Base-by-base conservation (phyloP, 2,888 invertebrate species). In the Synergus laeviventris region DNA sequence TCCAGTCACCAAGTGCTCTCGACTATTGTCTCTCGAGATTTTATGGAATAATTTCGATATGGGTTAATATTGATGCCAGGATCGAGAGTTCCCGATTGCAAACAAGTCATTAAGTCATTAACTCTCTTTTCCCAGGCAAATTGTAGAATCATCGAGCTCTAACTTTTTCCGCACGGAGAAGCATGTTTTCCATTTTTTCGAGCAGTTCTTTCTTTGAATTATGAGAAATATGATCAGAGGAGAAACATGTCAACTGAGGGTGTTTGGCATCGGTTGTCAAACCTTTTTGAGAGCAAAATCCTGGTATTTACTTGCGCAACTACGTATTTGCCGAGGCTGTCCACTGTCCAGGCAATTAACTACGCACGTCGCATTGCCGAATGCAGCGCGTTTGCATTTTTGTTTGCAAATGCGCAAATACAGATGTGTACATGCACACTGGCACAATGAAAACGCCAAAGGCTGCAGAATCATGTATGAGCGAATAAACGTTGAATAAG, bases 311-410 rank as follows among this genome's bases (percentile, higher is more conserved):
- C 84, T 79, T 76, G 77, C 78, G 81, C 79, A 85, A 82, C 85
- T 85, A 83, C 81, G 83, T 86, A 84, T 88, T 88, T 88, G 83
- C 84, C 78, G 76, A 84, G 76, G 82, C 82, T 81, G 83, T 83
- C 80, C 82, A 76, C 83, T 81, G 84, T 83, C 81, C 82, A 76
- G 83, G 84, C 86, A 87, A 87, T 88, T 87, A 88, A 86, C 84
- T 81, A 78, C 79, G 79, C 76, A 80, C 77, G 79, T 81, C 74
- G 74, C 66, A 78, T 77, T 79, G 76, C 74, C 74, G 74, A 79
- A 78, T 49, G 60, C 74, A 76, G 74, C 49, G 73, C 79, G 83
- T 83, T 86, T 82, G 81, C 81, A 85, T 84, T 86, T 87, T 87
- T 87, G 84, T 84, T 85, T 84, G 82, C 81, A 83, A 84, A 87